Base-by-base conservation (phyloP, 2,113 vertebrate species). In the Cygnus buccinator region DNA sequence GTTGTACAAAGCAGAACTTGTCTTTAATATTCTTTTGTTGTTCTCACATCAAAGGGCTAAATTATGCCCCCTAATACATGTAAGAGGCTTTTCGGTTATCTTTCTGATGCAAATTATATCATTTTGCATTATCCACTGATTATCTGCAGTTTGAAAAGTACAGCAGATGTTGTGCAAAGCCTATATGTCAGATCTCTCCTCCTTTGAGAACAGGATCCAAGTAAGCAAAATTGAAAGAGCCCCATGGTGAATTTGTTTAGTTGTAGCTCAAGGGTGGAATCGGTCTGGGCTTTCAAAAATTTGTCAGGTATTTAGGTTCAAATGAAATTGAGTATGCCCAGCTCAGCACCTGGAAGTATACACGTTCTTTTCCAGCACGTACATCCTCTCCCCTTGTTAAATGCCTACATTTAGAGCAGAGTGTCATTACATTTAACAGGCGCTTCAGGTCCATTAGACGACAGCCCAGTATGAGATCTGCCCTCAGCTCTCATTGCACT, bases 51-150 rank as follows among this genome's bases (percentile, higher is more conserved):
- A 93, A 91, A 95, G 31, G 81, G 74, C 57, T 93, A 82, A 89
- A 93, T 93, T 87, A 73, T 91, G 86, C 39, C 74, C 87, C 70
- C 62, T 94, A 75, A 67, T 90, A 93, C 33, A 50, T 83, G 66
- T 89, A 70, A 96, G 81, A 92, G 35, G 66, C 20, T 96, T 94
- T 93, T 91, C 78, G 84, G 84, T 74, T 94, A 83, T 79, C 77
- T 94, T 94, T 94, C 66, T 94, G 89, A 94, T 96, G 91, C 74
- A 92, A 95, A 87, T 94, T 52, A 76, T 73, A 91, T 79, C 3
- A 85, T 91, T 94, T 95, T 93, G 71, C 84, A 66, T 94, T 85
- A 94, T 52, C 81, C 81, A 91, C 66, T 83, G 71, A 91, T 89
- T 92, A 91, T 87, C 55, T 94, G 71, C 37, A 25, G 25, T 87